Evolutionary conservation across 1,140 invertebrate genomes (phyloP).

Genomic region (Dolichoris vasculosae): DNA sequence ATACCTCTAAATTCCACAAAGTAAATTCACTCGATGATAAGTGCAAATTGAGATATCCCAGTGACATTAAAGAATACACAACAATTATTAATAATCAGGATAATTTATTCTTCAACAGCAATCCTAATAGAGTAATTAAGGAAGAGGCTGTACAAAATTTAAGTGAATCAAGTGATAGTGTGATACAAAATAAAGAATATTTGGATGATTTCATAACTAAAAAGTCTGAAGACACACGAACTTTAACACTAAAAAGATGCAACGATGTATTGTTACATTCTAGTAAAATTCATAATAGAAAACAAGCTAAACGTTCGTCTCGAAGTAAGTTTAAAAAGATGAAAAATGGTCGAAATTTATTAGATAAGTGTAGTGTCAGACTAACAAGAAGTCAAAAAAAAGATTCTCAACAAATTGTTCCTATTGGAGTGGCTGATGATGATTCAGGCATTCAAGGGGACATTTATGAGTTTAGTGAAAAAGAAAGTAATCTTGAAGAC

Average conservation of each 20-base stretch:
- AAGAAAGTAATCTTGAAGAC: constrained; percentile 70
- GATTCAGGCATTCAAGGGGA: constrained; percentile 73
- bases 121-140: constrained; percentile 44
- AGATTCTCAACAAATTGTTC: constrained; percentile 60
- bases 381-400: constrained; percentile 68
- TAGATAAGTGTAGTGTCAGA: constrained; percentile 61
- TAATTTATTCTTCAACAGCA: constrained; percentile 47
- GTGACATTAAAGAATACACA: constrained; percentile 48
- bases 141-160: constrained; percentile 22
- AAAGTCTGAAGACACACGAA: constrained; percentile 65
- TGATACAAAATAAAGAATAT: constrained; percentile 33
- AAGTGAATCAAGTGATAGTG: constrained; percentile 52
- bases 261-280: constrained; percentile 67
- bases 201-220: constrained; percentile 32
- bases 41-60: constrained; percentile 47
- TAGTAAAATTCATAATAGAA: constrained; percentile 69
- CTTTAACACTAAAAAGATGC: constrained; percentile 67
- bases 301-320: constrained; percentile 66
- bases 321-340: constrained; percentile 61
- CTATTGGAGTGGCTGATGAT: constrained; percentile 68
- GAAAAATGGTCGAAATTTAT: constrained; percentile 39
- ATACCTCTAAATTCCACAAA: constrained; percentile 45
- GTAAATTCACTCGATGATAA: constrained; percentile 42
- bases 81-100: constrained; percentile 42
- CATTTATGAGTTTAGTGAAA: constrained; percentile 73